Percentiles rank a stretch among this genome's conserved stretches.
phyloP scores from a whole-genome alignment of 2,113 vertebrate species.

The Turnix velox region DNA sequence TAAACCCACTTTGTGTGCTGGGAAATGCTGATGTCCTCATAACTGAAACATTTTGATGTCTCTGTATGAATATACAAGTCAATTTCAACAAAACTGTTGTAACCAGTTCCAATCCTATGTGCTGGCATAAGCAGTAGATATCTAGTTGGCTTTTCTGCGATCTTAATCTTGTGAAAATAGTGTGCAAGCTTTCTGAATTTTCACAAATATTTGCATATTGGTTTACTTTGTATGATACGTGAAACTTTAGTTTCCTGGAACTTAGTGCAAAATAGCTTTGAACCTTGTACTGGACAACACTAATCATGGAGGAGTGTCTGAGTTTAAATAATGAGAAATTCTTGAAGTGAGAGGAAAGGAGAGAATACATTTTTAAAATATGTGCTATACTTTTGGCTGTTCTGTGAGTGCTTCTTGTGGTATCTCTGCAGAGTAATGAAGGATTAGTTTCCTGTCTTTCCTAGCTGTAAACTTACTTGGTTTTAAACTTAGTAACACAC shows the following conservation, averaged over 20 bases:
- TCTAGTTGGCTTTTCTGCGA: neutral
- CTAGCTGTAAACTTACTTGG: neutral
- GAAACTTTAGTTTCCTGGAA: neutral
- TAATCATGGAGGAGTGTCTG: neutral
- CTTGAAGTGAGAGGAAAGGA: neutral
- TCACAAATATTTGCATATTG: neutral
- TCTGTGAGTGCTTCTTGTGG: rapidly evolving
- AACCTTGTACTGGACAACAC: neutral
- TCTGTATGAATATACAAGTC: neutral
- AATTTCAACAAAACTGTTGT: neutral
- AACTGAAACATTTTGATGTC: neutral
- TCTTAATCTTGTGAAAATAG: neutral
- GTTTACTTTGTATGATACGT: neutral
- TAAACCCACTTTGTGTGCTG: neutral
- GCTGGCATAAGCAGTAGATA: neutral
- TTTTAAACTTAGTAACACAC: neutral
- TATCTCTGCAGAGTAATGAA: neutral
- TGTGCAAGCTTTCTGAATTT: neutral
- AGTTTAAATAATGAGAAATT: neutral
- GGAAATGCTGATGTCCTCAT: neutral
- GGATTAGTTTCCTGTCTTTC: neutral
- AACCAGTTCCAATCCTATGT: neutral
- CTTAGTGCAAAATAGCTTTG: neutral
- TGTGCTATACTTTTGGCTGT: neutral
- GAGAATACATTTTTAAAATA: neutral